A percentile compares a stretch with the other conserved stretches of the same genome.
phyloP scores from a whole-genome alignment of 2,797 vertebrate genomes.

The Chrysolophus pictus region DNA sequence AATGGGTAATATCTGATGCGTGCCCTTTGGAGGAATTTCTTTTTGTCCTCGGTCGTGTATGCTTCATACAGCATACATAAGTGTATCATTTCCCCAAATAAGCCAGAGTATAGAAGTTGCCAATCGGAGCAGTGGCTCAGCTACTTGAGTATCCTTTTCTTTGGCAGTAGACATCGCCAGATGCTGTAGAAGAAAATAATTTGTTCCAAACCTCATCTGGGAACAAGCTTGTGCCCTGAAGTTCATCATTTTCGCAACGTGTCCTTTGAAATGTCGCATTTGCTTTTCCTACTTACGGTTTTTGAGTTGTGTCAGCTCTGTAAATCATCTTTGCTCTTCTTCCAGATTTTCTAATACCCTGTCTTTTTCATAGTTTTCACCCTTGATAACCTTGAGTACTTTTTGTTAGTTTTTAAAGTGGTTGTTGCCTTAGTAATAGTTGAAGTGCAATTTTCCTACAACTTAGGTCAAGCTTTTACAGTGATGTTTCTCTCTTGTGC shows the following conservation, averaged over 20 bases:
- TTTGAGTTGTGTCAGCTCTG: neutral
- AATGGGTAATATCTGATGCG: neutral
- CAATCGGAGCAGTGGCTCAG: neutral
- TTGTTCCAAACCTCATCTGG: conserved; percentile 25
- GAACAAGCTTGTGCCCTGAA: conserved; percentile 2
- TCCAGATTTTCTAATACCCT: neutral
- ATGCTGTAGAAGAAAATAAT: conserved; percentile 19
- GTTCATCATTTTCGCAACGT: neutral
- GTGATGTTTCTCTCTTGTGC: neutral
- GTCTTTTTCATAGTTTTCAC: neutral
- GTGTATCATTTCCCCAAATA: neutral
- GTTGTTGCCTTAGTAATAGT: neutral
- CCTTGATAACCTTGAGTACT: neutral
- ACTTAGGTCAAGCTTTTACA: neutral
- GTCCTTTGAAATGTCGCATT: neutral
- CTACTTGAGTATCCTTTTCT: neutral
- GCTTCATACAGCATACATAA: neutral
- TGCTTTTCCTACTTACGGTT: neutral
- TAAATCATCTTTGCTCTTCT: conserved; percentile 23
- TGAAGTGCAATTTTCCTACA: neutral
- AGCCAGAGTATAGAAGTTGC: neutral
- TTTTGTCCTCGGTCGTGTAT: neutral
- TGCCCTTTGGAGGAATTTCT: neutral
- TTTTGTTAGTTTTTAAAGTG: neutral
- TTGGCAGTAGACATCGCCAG: neutral